These are phyloP conservation scores for Brachionus asplanchnoidis DNA, from an alignment of 1,140 invertebrate species.

Conservation along the genomic window DNA sequence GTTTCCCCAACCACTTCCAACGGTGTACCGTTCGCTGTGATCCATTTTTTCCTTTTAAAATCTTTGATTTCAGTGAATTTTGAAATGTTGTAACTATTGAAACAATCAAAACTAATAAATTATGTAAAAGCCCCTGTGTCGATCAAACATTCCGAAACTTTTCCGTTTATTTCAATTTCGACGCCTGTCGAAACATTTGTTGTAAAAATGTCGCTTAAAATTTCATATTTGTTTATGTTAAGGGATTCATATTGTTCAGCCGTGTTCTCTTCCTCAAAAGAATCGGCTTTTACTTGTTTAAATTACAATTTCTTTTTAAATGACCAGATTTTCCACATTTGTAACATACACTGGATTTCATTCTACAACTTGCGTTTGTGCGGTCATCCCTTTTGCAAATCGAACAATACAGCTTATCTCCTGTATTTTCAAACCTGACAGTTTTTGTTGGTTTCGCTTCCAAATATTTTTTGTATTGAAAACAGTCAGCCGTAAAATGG, in stretches of 20 bases:
- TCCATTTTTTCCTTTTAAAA: not conserved
- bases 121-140: not conserved
- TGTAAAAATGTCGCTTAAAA: not conserved
- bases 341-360: not conserved
- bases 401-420: not conserved
- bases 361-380: not conserved
- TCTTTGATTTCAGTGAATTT: too few species aligned
- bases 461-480: not conserved
- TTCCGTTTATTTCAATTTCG: not conserved
- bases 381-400: not conserved
- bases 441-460: too few species aligned
- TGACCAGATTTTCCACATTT: not conserved
- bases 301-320: not conserved
- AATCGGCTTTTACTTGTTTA: not conserved
- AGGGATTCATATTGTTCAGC: not conserved
- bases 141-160: not conserved
- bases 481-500: not conserved
- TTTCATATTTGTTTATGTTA: not conserved
- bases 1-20: not conserved
- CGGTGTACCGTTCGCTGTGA: not conserved
- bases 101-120: not conserved
- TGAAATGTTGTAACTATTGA: not conserved
- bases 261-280: not conserved
- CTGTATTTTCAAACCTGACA: not conserved
- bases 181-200: not conserved